These are phyloP conservation scores for Tinamus major DNA, from an alignment of 2,797 vertebrate species.

Conservation along the genomic window DNA sequence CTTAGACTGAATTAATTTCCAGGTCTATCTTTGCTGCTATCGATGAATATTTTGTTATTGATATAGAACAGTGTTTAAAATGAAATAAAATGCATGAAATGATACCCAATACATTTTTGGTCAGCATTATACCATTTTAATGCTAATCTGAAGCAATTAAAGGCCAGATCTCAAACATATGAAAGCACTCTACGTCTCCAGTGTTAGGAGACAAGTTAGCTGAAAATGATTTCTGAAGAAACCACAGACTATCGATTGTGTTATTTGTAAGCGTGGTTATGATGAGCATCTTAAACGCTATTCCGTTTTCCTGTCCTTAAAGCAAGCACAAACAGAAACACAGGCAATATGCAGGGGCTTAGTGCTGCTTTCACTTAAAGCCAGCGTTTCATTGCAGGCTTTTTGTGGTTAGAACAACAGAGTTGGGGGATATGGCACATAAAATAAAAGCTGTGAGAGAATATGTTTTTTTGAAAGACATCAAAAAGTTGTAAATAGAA, in stretches of 20 bases:
- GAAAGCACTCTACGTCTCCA: neutral
- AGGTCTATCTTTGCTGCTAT: slow-evolving; percentile 4
- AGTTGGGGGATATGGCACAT: slow-evolving; percentile 6
- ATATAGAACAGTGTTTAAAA: slow-evolving; percentile 24
- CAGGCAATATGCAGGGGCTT: slow-evolving; percentile 25
- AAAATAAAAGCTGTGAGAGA: slow-evolving; percentile 38
- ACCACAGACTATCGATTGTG: slow-evolving; percentile 10
- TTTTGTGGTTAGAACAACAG: slow-evolving; percentile 41
- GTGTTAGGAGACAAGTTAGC: slow-evolving; percentile 22
- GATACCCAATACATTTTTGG: slow-evolving; percentile 14
- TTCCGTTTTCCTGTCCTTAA: slow-evolving; percentile 26
- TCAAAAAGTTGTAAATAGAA: slow-evolving; percentile 38
- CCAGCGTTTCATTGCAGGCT: slow-evolving; percentile 21
- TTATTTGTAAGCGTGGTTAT: slow-evolving; percentile 14
- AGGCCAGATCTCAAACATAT: slow-evolving; percentile 34
- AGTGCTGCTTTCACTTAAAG: neutral
- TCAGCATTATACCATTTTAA: neutral
- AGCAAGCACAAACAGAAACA: slow-evolving; percentile 30
- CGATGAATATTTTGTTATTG: neutral
- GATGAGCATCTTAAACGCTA: slow-evolving; percentile 18
- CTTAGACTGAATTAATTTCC: slow-evolving; percentile 33
- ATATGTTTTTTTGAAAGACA: slow-evolving; percentile 31
- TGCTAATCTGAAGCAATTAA: slow-evolving; percentile 48
- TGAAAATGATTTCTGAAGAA: slow-evolving; percentile 47
- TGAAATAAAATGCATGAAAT: slow-evolving; percentile 39